Evolutionary conservation across 2,888 invertebrate genomes (phyloP).

Genomic region (Lithophane ornitopus): DNA sequence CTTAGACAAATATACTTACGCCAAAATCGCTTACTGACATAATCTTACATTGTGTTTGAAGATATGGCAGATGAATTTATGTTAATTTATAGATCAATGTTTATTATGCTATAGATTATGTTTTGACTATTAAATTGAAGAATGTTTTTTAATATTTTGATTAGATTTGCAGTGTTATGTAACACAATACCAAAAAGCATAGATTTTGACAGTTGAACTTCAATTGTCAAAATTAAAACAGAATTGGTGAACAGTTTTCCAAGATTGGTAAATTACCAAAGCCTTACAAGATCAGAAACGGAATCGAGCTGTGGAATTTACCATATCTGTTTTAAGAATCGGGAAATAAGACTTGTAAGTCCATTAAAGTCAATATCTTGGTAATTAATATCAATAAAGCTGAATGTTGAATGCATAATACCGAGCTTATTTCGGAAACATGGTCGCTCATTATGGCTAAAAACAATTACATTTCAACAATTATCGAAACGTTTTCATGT

Average conservation of each 20-base stretch:
- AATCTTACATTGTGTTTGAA: conserved; percentile 3
- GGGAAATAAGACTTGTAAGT: neutral
- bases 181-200: neutral
- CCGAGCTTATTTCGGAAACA: conserved; percentile 4
- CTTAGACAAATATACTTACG: conserved; percentile 41
- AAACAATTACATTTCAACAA: conserved; percentile 41
- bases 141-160: neutral
- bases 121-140: neutral
- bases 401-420: conserved; percentile 10
- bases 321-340: neutral
- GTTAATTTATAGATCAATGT: conserved; percentile 21
- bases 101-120: neutral
- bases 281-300: neutral
- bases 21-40: conserved; percentile 44
- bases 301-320: neutral
- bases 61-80: conserved; percentile 17
- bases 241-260: neutral
- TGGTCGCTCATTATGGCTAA: conserved; percentile 21
- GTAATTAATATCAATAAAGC: conserved; percentile 34
- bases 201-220: neutral
- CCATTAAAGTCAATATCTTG: conserved; percentile 11
- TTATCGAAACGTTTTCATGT: conserved; percentile 33
- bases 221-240: neutral
- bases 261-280: neutral
- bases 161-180: neutral